Evolutionary conservation across 2,888 invertebrate species (phyloP).

Genomic region (Drosophila kokeensis): DNA sequence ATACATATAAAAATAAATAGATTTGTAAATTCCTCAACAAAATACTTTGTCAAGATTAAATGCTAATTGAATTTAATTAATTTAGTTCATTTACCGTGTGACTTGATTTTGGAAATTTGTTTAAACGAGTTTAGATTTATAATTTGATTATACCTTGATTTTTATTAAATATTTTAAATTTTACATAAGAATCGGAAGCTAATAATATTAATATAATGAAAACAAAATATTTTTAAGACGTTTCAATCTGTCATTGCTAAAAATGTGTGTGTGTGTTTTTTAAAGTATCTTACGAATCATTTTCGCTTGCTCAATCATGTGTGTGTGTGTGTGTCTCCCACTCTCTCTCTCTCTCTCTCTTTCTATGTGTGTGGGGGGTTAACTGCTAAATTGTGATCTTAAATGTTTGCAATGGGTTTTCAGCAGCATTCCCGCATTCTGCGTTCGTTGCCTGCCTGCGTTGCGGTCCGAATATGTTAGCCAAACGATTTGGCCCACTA

Average conservation of each 20-base stretch:
- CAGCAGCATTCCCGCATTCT: constrained; percentile 20
- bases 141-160: neutral
- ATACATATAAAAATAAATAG: neutral
- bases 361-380: neutral
- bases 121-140: neutral
- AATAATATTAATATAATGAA: neutral
- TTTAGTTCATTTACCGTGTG: neutral
- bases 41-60: neutral
- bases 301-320: neutral
- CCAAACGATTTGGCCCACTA: constrained; percentile 19
- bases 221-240: neutral
- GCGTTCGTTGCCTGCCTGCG: constrained; percentile 7
- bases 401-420: constrained; percentile 15
- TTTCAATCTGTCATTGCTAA: neutral
- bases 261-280: neutral
- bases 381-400: constrained; percentile 17
- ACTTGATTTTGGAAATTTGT: neutral
- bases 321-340: neutral
- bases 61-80: neutral
- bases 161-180: neutral
- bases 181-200: neutral
- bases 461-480: constrained; percentile 23
- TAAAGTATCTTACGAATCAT: neutral
- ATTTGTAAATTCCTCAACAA: neutral
- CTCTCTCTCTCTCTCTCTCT: neutral